These are phyloP conservation scores for Paratilapia polleni DNA, from an alignment of 2,113 vertebrate species.

Conservation along the genomic window DNA sequence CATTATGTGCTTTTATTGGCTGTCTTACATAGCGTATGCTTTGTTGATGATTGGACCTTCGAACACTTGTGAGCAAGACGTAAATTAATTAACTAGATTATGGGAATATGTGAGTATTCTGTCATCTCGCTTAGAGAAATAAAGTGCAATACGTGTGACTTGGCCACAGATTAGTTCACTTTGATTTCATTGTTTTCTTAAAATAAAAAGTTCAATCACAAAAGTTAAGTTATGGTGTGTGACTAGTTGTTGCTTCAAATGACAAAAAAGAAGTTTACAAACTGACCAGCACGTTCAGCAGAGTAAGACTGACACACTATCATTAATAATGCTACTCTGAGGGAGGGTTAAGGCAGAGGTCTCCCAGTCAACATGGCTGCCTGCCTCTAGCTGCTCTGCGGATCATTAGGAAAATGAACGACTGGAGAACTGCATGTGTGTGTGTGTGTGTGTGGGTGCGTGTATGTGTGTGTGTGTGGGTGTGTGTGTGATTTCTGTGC, in stretches of 20 bases:
- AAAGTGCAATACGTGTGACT: not conserved
- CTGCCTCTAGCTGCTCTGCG: slow-evolving; percentile 66
- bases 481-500: slow-evolving; percentile 31
- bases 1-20: not conserved
- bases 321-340: slow-evolving; percentile 61
- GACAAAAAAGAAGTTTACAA: slow-evolving; percentile 31
- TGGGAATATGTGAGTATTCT: not conserved
- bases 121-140: not conserved
- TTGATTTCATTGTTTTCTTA: not conserved
- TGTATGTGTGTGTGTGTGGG: slow-evolving; percentile 16
- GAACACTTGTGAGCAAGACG: not conserved
- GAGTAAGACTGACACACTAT: slow-evolving; percentile 55
- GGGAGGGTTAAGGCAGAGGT: slow-evolving; percentile 72
- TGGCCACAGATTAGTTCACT: not conserved
- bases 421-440: slow-evolving; percentile 33
- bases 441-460: slow-evolving; percentile 13
- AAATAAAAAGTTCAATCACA: not conserved
- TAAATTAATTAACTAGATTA: not conserved
- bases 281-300: slow-evolving; percentile 22
- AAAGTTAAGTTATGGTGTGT: not conserved
- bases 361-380: slow-evolving; percentile 66
- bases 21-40: not conserved
- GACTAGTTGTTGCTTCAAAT: slow-evolving; percentile 2
- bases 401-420: slow-evolving; percentile 80
- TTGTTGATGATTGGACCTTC: not conserved